phyloP scores from a whole-genome alignment of 2,797 vertebrate genomes.

The Etheostoma nigrum region DNA sequence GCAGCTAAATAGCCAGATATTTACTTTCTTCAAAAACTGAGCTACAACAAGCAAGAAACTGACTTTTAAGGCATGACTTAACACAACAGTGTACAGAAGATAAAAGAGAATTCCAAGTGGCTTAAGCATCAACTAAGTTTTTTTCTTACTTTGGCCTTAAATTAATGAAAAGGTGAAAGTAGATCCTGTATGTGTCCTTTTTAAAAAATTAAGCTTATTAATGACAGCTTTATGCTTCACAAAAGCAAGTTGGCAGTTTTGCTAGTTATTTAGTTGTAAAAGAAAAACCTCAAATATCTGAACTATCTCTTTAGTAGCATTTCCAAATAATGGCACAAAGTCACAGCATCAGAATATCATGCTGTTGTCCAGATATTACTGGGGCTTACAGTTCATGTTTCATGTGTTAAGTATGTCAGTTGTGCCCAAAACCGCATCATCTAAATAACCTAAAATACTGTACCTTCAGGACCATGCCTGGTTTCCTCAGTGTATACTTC shows the following conservation, averaged over 20 bases:
- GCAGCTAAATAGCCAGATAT: too few relatives aligned
- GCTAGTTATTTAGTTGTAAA: background rate
- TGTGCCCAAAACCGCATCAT: background rate
- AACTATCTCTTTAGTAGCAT: background rate
- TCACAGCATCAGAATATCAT: background rate
- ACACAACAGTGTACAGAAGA: too few relatives aligned
- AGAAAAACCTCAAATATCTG: too few relatives aligned
- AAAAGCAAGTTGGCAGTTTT: background rate
- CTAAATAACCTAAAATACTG: background rate
- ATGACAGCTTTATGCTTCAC: background rate
- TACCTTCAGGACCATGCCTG: slow-evolving; percentile 72
- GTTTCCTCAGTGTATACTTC: slow-evolving; percentile 68
- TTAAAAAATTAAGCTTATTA: too few relatives aligned
- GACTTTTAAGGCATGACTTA: too few relatives aligned
- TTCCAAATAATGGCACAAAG: background rate
- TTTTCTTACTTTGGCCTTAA: too few relatives aligned
- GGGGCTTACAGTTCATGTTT: background rate
- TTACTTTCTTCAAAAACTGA: background rate
- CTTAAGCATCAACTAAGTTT: too few relatives aligned
- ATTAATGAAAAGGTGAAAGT: background rate
- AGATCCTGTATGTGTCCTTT: background rate
- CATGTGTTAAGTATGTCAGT: background rate
- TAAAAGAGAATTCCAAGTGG: too few relatives aligned
- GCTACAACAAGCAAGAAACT: too few relatives aligned
- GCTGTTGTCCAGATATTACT: background rate